These are phyloP conservation scores for Propithecus coquereli DNA, from an alignment of 2,113 vertebrate genomes.

Conservation along the genomic window DNA sequence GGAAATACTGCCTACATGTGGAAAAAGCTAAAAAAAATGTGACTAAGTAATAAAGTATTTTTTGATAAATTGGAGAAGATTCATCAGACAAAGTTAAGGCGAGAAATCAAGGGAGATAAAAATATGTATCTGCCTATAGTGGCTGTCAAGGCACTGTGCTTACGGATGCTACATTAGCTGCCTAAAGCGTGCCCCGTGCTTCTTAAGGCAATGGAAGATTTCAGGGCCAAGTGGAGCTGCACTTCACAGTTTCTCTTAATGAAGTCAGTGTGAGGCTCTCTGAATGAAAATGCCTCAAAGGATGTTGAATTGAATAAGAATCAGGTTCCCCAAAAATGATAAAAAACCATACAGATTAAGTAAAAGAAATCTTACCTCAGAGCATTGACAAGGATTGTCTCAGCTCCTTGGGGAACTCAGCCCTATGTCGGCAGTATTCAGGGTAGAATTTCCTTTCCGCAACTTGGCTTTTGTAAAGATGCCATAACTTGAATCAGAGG, in stretches of 20 bases:
- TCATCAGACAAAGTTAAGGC: slow-evolving; percentile 23
- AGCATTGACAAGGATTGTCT: slow-evolving; percentile 44
- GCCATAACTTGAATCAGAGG: neutral
- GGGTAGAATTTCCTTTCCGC: slow-evolving; percentile 7
- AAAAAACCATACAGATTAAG: slow-evolving; percentile 45
- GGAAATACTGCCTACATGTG: slow-evolving; percentile 19
- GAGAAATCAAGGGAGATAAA: slow-evolving; percentile 19
- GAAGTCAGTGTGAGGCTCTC: slow-evolving; percentile 54
- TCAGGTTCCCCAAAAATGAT: slow-evolving; percentile 18
- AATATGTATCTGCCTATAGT: neutral
- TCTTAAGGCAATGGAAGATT: neutral
- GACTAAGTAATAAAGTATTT: neutral
- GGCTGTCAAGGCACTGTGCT: neutral
- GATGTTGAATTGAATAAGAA: slow-evolving; percentile 40
- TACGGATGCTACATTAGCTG: neutral
- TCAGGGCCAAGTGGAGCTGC: neutral
- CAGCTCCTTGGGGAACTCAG: neutral
- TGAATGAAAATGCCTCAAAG: slow-evolving; percentile 58
- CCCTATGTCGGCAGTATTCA: neutral
- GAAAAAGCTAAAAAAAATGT: slow-evolving; percentile 13
- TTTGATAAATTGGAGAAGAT: neutral
- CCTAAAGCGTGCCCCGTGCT: neutral
- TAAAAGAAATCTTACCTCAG: slow-evolving; percentile 45
- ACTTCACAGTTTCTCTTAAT: slow-evolving; percentile 19
- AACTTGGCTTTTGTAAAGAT: slow-evolving; percentile 7